Percentiles rank a stretch among this genome's conserved stretches.
These are phyloP conservation scores for Aleiodes sp. DNA, from an alignment of 1,140 invertebrate species.

Conservation along the genomic window DNA sequence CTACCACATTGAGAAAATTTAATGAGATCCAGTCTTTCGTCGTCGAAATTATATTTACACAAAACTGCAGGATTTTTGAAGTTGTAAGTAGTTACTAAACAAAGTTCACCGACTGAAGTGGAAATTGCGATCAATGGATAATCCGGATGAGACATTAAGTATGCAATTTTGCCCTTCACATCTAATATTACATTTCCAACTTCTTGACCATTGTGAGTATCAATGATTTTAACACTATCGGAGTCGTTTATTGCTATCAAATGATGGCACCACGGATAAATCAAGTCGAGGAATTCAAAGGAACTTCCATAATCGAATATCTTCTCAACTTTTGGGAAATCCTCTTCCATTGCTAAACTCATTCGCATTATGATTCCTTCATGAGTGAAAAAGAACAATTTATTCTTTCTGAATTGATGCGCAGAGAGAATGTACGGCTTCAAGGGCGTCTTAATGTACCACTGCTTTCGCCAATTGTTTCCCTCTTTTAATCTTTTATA, in stretches of 20 bases:
- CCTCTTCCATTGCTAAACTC: slow-evolving; percentile 13
- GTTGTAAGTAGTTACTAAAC: slow-evolving; percentile 40
- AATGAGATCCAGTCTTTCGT: slow-evolving; percentile 45
- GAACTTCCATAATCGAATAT: slow-evolving; percentile 39
- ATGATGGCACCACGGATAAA: slow-evolving; percentile 57
- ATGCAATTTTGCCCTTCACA: slow-evolving; percentile 38
- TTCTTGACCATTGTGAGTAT: slow-evolving; percentile 40
- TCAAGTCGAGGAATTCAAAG: slow-evolving; percentile 47
- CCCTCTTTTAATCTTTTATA: slow-evolving; percentile 41
- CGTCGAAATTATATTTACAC: slow-evolving; percentile 43
- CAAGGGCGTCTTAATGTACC: slow-evolving; percentile 41
- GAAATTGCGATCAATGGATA: slow-evolving; percentile 48
- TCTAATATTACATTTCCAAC: slow-evolving; percentile 39
- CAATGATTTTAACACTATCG: slow-evolving; percentile 44
- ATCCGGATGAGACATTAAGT: slow-evolving; percentile 46
- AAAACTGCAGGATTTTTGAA: slow-evolving; percentile 44
- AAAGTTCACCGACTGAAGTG: slow-evolving; percentile 49
- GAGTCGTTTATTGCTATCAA: slow-evolving; percentile 39
- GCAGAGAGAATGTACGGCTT: slow-evolving; percentile 43
- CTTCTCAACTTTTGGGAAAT: slow-evolving; percentile 7
- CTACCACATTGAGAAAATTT: slow-evolving; percentile 56
- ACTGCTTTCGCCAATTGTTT: slow-evolving; percentile 43
- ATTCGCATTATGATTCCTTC: slow-evolving; percentile 54
- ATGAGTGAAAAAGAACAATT: slow-evolving; percentile 50
- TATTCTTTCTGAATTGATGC: slow-evolving; percentile 40